Evolutionary conservation across 2,797 vertebrate genomes (phyloP).

Genomic region (Ispidina lecontei): DNA sequence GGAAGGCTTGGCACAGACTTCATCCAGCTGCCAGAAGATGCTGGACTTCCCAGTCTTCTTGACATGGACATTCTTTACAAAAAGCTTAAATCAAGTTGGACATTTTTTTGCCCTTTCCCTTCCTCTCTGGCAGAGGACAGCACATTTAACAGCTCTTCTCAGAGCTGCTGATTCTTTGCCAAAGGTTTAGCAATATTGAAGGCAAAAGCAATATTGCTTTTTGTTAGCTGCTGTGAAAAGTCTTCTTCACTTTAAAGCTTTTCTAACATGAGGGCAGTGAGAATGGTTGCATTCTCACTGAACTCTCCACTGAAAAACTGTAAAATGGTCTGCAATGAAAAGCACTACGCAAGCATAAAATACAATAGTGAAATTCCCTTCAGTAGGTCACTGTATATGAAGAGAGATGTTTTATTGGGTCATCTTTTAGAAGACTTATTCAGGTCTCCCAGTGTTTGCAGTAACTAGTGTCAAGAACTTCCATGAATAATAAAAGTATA

Average conservation of each 20-base stretch:
- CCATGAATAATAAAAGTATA: neutral
- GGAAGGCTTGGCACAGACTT: neutral
- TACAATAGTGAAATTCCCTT: neutral
- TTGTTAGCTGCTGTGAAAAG: neutral
- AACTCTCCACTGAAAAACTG: neutral
- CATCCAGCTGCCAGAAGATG: neutral
- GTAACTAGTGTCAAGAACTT: neutral
- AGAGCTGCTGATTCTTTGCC: neutral
- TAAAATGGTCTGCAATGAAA: neutral
- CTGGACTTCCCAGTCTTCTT: neutral
- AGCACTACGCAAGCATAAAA: neutral
- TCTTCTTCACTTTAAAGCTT: slow-evolving; percentile 1
- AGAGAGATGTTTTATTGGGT: neutral
- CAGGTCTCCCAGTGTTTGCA: neutral
- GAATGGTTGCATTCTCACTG: neutral
- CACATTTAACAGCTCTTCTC: neutral
- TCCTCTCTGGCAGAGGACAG: neutral
- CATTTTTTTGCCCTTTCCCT: neutral
- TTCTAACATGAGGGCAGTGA: neutral
- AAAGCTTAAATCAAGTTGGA: neutral
- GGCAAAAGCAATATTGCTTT: neutral
- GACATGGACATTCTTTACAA: neutral
- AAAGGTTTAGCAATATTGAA: neutral
- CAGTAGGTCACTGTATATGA: neutral
- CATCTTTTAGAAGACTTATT: neutral